Conservation (phyloP, 2,113 vertebrate genomes). For the Trogon melanurus region DNA sequence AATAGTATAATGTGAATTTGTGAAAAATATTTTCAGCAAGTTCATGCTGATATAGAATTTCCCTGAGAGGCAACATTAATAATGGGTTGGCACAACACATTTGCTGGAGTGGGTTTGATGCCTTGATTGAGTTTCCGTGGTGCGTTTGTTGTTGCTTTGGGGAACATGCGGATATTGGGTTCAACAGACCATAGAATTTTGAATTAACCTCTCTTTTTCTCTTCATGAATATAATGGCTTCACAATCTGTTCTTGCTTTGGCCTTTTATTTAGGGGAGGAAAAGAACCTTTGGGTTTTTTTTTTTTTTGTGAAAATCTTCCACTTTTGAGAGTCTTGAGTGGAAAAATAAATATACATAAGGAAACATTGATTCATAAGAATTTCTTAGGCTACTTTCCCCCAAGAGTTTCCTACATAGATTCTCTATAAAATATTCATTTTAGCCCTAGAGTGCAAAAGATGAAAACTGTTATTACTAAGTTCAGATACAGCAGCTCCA, state of each 20-base stretch:
- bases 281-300: not conserved
- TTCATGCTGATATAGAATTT: conserved; percentile 68
- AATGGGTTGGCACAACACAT: conserved; percentile 69
- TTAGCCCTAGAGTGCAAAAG: not conserved
- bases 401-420: not conserved
- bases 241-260: conserved; percentile 42
- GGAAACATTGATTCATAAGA: conserved; percentile 31
- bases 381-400: not conserved
- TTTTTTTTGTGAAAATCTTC: not conserved
- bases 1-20: conserved; percentile 43
- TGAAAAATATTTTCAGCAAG: conserved; percentile 66
- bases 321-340: not conserved
- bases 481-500: not conserved
- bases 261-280: conserved; percentile 36
- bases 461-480: conserved; percentile 14
- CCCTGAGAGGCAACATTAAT: conserved; percentile 74
- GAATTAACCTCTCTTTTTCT: conserved; percentile 75
- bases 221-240: conserved; percentile 59
- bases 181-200: conserved; percentile 73
- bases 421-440: conserved; percentile 28
- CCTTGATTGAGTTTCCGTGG: conserved; percentile 74
- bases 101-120: conserved; percentile 72
- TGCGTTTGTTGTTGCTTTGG: conserved; percentile 75
- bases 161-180: conserved; percentile 67
- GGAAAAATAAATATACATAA: conserved; percentile 37